Conservation (phyloP, 2,113 vertebrate genomes). For the Hippocampus comes region DNA sequence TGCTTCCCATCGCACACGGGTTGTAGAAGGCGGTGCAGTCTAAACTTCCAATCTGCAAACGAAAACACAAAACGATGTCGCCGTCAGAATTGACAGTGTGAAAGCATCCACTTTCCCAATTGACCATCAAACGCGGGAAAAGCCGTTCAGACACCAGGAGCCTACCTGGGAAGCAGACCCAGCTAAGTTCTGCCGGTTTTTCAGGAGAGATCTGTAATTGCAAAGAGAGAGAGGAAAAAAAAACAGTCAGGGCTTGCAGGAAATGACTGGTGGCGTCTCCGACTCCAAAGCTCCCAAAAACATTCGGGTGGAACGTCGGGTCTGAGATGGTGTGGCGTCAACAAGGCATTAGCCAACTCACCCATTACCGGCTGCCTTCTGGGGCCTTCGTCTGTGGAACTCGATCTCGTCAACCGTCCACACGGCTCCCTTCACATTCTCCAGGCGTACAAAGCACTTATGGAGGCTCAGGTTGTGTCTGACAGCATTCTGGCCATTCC, state of each 20-base stretch:
- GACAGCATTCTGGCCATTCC: slow-evolving; percentile 70
- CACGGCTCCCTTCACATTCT: slow-evolving; percentile 76
- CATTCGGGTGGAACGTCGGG: neutral
- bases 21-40: slow-evolving; percentile 86
- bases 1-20: slow-evolving; percentile 86
- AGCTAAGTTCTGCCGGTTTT: slow-evolving; percentile 83
- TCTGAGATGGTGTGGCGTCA: slow-evolving; percentile 4
- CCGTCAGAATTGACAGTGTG: neutral
- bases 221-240: slow-evolving; percentile 16
- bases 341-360: slow-evolving; percentile 42
- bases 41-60: slow-evolving; percentile 79
- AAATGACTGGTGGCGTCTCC: neutral
- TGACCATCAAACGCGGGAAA: neutral
- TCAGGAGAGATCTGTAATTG: slow-evolving; percentile 84
- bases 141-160: slow-evolving; percentile 4
- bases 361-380: slow-evolving; percentile 92
- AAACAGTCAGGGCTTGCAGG: neutral
- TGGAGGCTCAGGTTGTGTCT: slow-evolving; percentile 78
- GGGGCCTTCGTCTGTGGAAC: slow-evolving; percentile 97
- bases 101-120: no score
- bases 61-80: neutral
- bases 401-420: slow-evolving; percentile 98
- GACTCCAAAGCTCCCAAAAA: neutral
- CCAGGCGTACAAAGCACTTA: slow-evolving; percentile 76
- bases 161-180: slow-evolving; percentile 89